Evolutionary conservation across 2,888 invertebrate genomes (phyloP).

Genomic region (Caradrina clavipalpis): DNA sequence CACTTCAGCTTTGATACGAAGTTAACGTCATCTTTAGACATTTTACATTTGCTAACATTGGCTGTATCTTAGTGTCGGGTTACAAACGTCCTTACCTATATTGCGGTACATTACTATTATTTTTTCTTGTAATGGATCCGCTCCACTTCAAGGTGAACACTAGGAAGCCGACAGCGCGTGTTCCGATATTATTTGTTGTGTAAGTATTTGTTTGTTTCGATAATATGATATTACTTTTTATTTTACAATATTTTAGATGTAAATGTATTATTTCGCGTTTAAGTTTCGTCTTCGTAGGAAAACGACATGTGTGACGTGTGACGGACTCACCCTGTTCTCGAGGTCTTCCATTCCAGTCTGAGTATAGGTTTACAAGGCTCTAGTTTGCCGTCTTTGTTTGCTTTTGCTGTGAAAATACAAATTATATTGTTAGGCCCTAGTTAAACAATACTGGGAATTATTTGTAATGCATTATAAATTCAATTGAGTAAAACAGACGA

Average conservation of each 20-base stretch:
- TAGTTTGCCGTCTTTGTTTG: slow-evolving; percentile 97
- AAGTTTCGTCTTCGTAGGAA: not conserved
- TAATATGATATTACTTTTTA: too few species aligned
- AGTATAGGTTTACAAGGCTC: slow-evolving; percentile 98
- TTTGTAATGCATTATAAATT: too few species aligned
- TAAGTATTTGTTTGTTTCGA: too few species aligned
- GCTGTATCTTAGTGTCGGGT: not conserved
- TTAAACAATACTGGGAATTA: too few species aligned
- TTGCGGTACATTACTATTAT: not conserved
- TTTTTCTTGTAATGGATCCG: not conserved
- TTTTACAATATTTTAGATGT: not conserved
- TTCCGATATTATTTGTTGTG: too few species aligned
- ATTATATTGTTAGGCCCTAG: not conserved
- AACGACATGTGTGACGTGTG: not conserved
- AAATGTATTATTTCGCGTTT: not conserved
- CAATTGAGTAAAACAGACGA: too few species aligned
- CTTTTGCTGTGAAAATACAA: slow-evolving; percentile 93
- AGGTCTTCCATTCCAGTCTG: slow-evolving; percentile 98
- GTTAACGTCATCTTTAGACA: not conserved
- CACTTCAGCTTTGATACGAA: not conserved
- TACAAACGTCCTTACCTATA: not conserved
- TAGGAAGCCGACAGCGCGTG: not conserved
- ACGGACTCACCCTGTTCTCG: slow-evolving; percentile 93
- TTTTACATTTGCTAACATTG: not conserved
- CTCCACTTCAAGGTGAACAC: too few species aligned